phyloP scores from a whole-genome alignment of 2,888 invertebrate species.

The Tetrapedia diversipes region DNA sequence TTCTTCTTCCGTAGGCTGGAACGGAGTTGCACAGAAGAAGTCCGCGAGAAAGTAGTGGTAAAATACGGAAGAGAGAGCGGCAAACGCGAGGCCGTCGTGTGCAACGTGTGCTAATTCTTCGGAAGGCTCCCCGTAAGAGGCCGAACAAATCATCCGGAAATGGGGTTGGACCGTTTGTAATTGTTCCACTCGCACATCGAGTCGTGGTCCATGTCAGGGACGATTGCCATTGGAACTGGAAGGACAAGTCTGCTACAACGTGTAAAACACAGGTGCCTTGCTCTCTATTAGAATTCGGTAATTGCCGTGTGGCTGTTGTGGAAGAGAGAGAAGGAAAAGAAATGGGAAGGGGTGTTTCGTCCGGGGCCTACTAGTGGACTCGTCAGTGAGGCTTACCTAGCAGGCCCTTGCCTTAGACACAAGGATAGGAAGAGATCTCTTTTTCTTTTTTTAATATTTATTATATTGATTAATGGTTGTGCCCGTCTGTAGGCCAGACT shows the following conservation, averaged over 20 bases:
- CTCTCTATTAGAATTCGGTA: constrained; percentile 20
- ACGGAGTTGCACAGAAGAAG: constrained; percentile 10
- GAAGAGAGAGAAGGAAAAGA: too few species aligned
- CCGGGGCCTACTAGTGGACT: too few species aligned
- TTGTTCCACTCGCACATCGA: constrained; percentile 61
- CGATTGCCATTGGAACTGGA: constrained; percentile 41
- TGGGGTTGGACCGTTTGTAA: constrained; percentile 73
- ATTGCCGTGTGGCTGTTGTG: too few species aligned
- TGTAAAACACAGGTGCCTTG: constrained; percentile 25
- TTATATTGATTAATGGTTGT: too few species aligned
- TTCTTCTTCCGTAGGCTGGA: constrained; percentile 26
- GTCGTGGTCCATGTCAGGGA: constrained; percentile 61
- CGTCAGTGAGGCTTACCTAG: too few species aligned
- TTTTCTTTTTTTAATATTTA: too few species aligned
- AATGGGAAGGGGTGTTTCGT: too few species aligned
- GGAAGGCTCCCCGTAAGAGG: constrained; percentile 50
- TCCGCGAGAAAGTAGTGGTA: constrained; percentile 12
- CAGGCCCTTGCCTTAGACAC: too few species aligned
- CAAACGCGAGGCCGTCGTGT: constrained; percentile 45
- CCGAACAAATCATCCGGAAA: constrained; percentile 73
- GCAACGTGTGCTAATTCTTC: constrained; percentile 64
- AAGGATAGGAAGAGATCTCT: too few species aligned
- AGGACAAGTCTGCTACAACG: constrained; percentile 1
- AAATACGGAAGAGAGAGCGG: constrained; percentile 21
- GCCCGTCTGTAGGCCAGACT: too few species aligned